phyloP scores from a whole-genome alignment of 2,113 vertebrate genomes.

The Todiramphus chloris region DNA sequence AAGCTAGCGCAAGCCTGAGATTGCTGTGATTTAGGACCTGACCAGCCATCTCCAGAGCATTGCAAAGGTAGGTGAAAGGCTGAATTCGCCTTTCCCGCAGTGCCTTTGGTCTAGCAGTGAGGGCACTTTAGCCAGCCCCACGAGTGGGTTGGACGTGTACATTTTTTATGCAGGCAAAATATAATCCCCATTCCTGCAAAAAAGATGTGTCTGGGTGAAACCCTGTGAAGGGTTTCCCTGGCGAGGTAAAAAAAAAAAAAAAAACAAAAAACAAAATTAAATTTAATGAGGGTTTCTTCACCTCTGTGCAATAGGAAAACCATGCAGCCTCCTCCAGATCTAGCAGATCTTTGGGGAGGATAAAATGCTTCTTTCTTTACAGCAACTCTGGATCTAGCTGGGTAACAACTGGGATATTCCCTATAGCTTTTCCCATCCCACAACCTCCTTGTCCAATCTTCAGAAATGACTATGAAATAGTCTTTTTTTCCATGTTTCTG shows the following conservation, averaged over 20 bases:
- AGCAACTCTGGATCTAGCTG: neutral
- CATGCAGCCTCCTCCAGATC: neutral
- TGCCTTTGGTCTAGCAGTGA: conserved; percentile 62
- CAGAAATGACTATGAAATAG: neutral
- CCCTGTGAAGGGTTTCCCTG: neutral
- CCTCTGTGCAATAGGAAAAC: conserved; percentile 33
- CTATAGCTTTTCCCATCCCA: neutral
- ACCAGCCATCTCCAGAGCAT: conserved; percentile 4
- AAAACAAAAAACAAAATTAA: neutral
- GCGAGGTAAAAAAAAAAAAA: conserved; percentile 26
- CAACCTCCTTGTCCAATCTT: neutral
- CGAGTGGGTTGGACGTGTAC: neutral
- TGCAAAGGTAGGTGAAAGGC: conserved; percentile 11
- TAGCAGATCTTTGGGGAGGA: neutral
- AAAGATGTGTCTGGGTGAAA: neutral
- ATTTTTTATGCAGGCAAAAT: conserved; percentile 59
- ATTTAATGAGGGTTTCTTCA: neutral
- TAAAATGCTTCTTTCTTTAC: neutral
- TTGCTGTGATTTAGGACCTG: conserved; percentile 56
- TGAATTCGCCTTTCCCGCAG: neutral
- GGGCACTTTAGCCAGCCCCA: conserved; percentile 46
- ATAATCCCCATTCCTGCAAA: conserved; percentile 52
- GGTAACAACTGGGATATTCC: neutral
- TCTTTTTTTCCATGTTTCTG: neutral
- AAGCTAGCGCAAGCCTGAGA: conserved; percentile 35